Evolutionary conservation across 2,888 invertebrate genomes (phyloP).

Genomic region (Galerucella calmariensis): DNA sequence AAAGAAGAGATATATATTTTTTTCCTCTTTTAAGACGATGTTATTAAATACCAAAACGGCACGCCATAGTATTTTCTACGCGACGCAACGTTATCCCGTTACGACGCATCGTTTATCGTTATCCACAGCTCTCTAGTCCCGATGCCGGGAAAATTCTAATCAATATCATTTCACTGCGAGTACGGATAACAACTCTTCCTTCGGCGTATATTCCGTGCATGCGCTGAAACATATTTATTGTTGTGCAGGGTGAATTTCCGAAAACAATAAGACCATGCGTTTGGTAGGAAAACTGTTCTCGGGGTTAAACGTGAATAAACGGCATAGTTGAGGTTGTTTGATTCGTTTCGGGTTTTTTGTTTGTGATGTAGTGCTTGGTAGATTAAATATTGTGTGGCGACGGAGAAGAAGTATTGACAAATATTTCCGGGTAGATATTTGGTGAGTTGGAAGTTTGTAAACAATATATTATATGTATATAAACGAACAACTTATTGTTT

Average conservation of each 20-base stretch:
- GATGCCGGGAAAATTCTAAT: conserved; percentile 38
- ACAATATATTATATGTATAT: neutral
- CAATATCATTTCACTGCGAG: conserved; percentile 39
- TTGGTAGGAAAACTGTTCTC: conserved; percentile 18
- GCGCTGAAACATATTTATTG: conserved; percentile 5
- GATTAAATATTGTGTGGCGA: neutral
- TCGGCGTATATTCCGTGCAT: conserved; percentile 21
- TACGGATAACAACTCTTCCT: conserved; percentile 33
- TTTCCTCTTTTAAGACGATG: too few species aligned
- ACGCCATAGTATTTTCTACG: neutral
- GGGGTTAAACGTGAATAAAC: conserved; percentile 30
- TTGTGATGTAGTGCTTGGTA: conserved; percentile 11
- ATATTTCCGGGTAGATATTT: neutral
- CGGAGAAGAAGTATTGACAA: conserved; percentile 3
- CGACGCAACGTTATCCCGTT: conserved; percentile 32
- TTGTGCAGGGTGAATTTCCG: conserved; percentile 30
- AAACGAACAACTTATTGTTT: neutral
- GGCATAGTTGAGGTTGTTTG: conserved; percentile 17
- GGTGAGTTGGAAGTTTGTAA: neutral
- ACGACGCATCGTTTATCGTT: conserved; percentile 18
- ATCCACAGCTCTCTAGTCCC: conserved; percentile 8
- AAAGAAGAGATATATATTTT: too few species aligned
- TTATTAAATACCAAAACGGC: too few species aligned
- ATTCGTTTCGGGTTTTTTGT: conserved; percentile 13
- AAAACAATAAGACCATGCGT: conserved; percentile 39